phyloP scores from a whole-genome alignment of 2,888 invertebrate species.

The Dryadula phaetusa region DNA sequence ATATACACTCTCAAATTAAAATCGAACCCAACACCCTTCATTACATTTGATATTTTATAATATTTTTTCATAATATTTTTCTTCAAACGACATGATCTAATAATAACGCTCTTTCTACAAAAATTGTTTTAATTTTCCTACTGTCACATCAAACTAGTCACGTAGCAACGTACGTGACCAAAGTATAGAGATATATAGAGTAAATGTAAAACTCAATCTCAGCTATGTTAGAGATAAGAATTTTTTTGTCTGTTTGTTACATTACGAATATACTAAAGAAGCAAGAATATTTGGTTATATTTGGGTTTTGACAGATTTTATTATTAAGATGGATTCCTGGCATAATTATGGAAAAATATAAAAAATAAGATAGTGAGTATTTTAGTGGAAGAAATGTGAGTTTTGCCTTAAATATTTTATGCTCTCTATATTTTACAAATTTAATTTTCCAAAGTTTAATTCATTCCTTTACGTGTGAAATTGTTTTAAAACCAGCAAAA shows the following conservation, averaged over 20 bases:
- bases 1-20: neutral
- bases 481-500: no score
- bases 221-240: neutral
- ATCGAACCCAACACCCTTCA: neutral
- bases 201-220: conserved; percentile 23
- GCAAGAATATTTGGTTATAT: no score
- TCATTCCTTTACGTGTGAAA: no score
- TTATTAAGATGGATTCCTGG: neutral
- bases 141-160: conserved; percentile 23
- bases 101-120: neutral
- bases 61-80: no score
- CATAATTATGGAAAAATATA: no score
- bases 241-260: neutral
- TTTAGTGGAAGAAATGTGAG: no score
- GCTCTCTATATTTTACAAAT: no score
- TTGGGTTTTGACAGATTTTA: neutral
- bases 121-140: conserved; percentile 19
- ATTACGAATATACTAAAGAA: no score
- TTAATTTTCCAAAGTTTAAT: no score
- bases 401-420: no score
- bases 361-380: no score
- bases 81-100: neutral
- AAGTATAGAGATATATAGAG: conserved; percentile 3
- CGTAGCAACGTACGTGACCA: conserved; percentile 9
- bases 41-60: no score